Base-by-base conservation (phyloP, 2,888 invertebrate genomes). In the Ephialtes manifestator region DNA sequence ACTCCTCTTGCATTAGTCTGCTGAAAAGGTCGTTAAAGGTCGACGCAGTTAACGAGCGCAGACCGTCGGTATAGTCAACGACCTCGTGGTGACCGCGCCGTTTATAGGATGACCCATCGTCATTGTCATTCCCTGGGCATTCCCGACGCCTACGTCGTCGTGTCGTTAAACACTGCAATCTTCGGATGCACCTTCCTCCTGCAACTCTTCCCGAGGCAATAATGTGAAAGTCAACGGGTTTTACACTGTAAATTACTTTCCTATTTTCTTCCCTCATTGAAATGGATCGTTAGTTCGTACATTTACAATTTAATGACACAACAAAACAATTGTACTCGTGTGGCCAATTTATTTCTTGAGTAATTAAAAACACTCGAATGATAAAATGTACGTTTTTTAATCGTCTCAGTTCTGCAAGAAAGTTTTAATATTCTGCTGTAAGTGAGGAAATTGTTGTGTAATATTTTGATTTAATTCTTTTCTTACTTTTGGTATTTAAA, bases 161-260 rank as follows among this genome's bases (percentile, higher is more conserved):
- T 51, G 51, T 31, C 60, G 28, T 31, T 60, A 60, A 60, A 31
- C n/a, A 28, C 60, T 60, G 60, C 28, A 60, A 60, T 60, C 31
- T 31, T 28, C 31, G 31, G n/a, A 60, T 60, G 31, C 31, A 60
- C 11, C 28, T 31, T 3, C 8, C 11, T 3, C 8, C 11, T 28
- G 11, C 28, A 28, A 24, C 24, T 55, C 55, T 24, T 55, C 28
- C 55, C 11, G 8, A 8, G 24, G 10, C 24, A 55, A 55, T 28
- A 24, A 55, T 55, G 55, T 24, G 13, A 55, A 55, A 55, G 28
- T 24, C 55, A 20, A 20, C 20, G 20, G 11, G n/a, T 55, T 55
- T 24, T 11, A 28, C 24, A 28, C 55, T 20, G 55, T 28, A 8
- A 55, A 55, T 18, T 51, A 18, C 51, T 18, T 51, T 51, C 18